Conservation (phyloP, 2,113 vertebrate genomes). For the Lynx canadensis region DNA sequence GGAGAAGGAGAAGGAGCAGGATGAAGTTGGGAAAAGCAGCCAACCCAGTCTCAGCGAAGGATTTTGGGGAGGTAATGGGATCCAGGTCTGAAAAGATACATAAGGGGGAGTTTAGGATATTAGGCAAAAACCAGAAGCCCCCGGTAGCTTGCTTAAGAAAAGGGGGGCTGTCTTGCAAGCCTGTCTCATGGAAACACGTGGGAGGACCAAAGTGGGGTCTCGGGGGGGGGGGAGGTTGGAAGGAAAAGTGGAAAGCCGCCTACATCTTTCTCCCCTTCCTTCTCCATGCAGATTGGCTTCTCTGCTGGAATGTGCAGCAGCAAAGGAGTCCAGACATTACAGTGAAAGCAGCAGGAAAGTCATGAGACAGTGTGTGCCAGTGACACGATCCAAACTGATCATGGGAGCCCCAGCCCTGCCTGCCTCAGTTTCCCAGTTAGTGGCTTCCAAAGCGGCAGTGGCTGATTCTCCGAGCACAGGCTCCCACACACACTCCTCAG, state of each 20-base stretch:
- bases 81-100: not conserved
- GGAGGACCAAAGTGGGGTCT: not conserved
- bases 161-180: not conserved
- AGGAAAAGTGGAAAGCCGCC: not conserved
- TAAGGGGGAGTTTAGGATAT: not conserved
- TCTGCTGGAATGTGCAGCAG: not conserved
- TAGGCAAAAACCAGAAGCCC: not conserved
- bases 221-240: not conserved
- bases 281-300: not conserved
- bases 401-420: not conserved
- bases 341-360: not conserved
- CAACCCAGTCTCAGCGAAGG: not conserved
- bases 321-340: not conserved
- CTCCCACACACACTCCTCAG: not conserved
- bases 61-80: not conserved
- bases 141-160: not conserved
- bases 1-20: not conserved
- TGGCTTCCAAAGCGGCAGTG: not conserved
- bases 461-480: not conserved
- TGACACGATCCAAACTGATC: not conserved
- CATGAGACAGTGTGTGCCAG: not conserved
- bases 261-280: not conserved
- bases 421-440: constrained; percentile 28
- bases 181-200: not conserved
- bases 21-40: not conserved